These are phyloP conservation scores for Sorex fumeus DNA, from an alignment of 2,113 vertebrate species.

Conservation along the genomic window DNA sequence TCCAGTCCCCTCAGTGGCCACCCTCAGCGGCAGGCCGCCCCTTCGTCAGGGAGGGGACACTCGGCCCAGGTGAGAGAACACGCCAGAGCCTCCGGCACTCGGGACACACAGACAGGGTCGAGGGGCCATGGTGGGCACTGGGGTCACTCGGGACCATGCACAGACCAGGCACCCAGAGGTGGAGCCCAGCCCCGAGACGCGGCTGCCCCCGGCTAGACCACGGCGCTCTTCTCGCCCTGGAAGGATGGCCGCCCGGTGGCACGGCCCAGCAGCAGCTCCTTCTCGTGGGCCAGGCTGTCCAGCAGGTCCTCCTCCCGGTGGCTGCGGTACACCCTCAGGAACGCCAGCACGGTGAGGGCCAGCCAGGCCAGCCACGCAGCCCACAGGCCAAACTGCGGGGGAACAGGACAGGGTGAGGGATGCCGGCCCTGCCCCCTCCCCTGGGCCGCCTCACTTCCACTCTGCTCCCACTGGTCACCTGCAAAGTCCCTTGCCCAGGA, in stretches of 20 bases:
- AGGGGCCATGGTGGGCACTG: too few species aligned
- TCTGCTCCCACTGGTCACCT: background rate
- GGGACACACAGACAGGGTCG: too few species aligned
- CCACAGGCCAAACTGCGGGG: slow-evolving; percentile 96
- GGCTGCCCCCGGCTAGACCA: slow-evolving; percentile 88
- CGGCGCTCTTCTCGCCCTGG: slow-evolving; percentile 92
- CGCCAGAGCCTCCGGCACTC: background rate
- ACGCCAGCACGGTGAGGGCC: slow-evolving; percentile 94
- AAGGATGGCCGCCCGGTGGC: slow-evolving; percentile 90
- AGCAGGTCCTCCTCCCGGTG: slow-evolving; percentile 97
- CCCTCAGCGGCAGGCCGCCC: too few species aligned
- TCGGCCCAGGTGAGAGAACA: too few species aligned
- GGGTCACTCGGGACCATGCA: too few species aligned
- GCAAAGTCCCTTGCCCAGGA: too few species aligned
- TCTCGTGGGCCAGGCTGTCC: slow-evolving; percentile 97
- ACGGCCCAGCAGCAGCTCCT: slow-evolving; percentile 95
- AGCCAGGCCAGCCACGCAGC: slow-evolving; percentile 98
- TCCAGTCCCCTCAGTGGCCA: too few species aligned
- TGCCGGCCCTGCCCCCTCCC: fast-evolving
- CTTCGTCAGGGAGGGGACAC: too few species aligned
- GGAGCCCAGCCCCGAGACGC: background rate
- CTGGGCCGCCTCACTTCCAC: background rate
- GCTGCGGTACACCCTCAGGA: slow-evolving; percentile 97
- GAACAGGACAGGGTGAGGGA: background rate
- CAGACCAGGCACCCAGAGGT: too few species aligned